A percentile compares a stretch with the other conserved stretches of the same genome.
Evolutionary conservation across 2,113 vertebrate genomes (phyloP).

Genomic region (Gopherus flavomarginatus): DNA sequence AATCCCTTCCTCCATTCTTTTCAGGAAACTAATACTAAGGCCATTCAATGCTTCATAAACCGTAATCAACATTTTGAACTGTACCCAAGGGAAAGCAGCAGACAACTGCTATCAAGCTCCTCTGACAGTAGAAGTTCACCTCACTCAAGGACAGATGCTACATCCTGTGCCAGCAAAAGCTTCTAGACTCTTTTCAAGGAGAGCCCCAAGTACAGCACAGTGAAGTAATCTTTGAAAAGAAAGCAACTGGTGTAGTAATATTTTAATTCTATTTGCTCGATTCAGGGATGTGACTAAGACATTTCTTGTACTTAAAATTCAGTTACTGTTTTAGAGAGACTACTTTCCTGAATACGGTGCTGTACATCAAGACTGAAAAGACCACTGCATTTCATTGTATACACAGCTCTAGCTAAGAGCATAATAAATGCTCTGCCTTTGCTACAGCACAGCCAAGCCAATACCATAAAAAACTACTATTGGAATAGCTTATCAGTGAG

Average conservation of each 20-base stretch:
- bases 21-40: neutral
- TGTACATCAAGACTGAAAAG: neutral
- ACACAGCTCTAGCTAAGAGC: no score
- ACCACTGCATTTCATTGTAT: neutral
- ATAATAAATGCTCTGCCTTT: no score
- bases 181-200: no score
- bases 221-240: no score
- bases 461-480: no score
- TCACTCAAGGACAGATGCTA: no score
- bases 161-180: no score
- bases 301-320: neutral
- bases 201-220: no score
- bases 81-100: neutral
- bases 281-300: neutral
- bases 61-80: neutral
- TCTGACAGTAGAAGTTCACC: no score
- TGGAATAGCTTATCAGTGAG: neutral
- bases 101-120: neutral
- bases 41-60: neutral
- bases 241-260: neutral
- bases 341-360: neutral
- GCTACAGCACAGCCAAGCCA: no score
- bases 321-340: neutral
- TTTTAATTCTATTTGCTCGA: neutral
- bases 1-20: no score